Percentiles rank a stretch among this genome's conserved stretches.
phyloP scores from a whole-genome alignment of 1,140 invertebrate species.

The Cyclargus thomasi region DNA sequence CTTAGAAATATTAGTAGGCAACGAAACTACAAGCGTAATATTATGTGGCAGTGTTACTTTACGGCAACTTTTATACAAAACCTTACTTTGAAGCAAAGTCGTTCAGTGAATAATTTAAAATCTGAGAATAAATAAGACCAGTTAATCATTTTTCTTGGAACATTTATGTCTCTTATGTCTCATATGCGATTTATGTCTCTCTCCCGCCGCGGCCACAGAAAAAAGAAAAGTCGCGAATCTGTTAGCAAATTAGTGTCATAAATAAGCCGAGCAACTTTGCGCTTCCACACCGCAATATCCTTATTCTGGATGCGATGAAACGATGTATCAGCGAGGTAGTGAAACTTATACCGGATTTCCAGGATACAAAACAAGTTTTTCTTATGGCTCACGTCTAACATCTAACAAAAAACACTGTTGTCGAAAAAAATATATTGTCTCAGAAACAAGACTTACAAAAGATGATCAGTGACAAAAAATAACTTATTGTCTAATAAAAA shows the following conservation, averaged over 20 bases:
- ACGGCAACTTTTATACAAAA: too few species aligned
- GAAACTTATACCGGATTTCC: too few species aligned
- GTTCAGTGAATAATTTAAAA: not conserved
- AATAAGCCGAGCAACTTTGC: conserved; percentile 47
- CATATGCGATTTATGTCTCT: conserved; percentile 8
- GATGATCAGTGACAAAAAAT: too few species aligned
- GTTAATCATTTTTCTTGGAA: not conserved
- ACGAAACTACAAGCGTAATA: too few species aligned
- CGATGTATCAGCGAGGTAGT: not conserved
- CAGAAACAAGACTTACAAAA: too few species aligned
- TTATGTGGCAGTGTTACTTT: too few species aligned
- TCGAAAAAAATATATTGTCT: too few species aligned
- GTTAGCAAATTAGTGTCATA: conserved; percentile 48
- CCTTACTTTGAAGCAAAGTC: not conserved
- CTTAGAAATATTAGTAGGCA: too few species aligned
- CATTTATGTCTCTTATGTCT: conserved; percentile 8
- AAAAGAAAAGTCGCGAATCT: conserved; percentile 25
- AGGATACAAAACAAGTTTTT: too few species aligned
- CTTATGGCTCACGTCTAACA: too few species aligned
- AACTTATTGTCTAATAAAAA: too few species aligned
- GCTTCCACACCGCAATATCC: conserved; percentile 28
- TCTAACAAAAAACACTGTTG: too few species aligned
- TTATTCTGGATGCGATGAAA: conserved; percentile 34
- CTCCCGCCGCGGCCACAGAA: conserved; percentile 15
- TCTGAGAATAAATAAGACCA: conserved; percentile 2